Base-by-base conservation (phyloP, 2,113 vertebrate species). In the Acanthochromis polyacanthus region DNA sequence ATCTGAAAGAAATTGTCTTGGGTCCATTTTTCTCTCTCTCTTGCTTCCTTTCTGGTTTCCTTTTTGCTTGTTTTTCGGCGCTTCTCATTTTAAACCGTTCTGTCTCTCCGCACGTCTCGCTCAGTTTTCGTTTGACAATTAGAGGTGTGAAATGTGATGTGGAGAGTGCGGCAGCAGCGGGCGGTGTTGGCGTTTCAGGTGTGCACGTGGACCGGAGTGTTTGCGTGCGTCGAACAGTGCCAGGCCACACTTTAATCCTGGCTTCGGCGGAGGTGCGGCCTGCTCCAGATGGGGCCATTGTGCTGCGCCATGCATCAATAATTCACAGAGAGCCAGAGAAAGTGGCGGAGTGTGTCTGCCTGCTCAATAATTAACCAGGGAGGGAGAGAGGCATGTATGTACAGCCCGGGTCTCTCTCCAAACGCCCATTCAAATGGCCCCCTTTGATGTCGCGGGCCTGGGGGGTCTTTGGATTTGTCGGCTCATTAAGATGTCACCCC, bases 301-400 rank as follows among this genome's bases (percentile, higher is more conserved):
- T 93, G 75, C 89, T 73, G 82, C 78, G 28, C 87, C 91, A 82
- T 46, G 88, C 90, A 94, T 94, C 91, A 94, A 95, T 95, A 94
- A 94, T 95, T 94, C 89, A 94, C 89, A 5, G 77, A 86, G 87
- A 93, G 87, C 81, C 67, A 76, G 87, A 80, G 91, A 92, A 93
- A 94, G 91, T 92, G 90, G 86, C 82, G 73, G 82, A 90, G 91
- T 91, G 85, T 90, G 91, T 93, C 87, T 92, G 88, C 90, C 89
- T 92, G 86, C 88, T 95, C 88, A 94, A 95, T 95, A 94, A 94
- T 94, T 94, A 93, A 94, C 87, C 75, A 85, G 89, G 73, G 84
- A 87, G 61, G 82, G 86, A 87, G 91, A 82, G 85, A 85, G 75
- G 81, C 91, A 80, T 93, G 89, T 91, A 90, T 87, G 88, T 90